These are phyloP conservation scores for Holcopasites calliopsidis DNA, from an alignment of 1,140 invertebrate species.

Conservation along the genomic window DNA sequence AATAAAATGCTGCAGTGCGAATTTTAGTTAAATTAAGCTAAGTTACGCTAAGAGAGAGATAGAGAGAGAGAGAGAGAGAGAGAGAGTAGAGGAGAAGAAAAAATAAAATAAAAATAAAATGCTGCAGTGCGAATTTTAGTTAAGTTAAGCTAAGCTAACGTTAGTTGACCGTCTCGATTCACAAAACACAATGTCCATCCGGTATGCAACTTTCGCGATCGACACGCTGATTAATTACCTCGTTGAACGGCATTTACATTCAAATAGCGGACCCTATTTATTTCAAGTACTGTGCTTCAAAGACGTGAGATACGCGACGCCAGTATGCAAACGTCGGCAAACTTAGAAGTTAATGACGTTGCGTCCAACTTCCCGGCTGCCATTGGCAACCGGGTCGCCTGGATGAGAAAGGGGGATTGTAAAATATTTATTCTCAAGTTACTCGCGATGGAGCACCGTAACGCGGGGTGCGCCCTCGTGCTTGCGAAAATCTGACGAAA, in stretches of 20 bases:
- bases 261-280: too few species aligned
- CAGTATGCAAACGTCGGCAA: not conserved
- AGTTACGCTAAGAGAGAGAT: not conserved
- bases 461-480: not conserved
- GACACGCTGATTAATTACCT: too few species aligned
- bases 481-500: not conserved
- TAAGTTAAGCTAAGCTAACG: too few species aligned
- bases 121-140: not conserved
- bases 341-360: not conserved
- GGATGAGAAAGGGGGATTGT: not conserved
- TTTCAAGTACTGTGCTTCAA: not conserved
- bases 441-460: not conserved
- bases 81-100: not conserved
- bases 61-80: too few species aligned
- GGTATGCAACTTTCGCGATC: too few species aligned
- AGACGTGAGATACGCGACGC: not conserved
- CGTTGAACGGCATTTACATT: too few species aligned
- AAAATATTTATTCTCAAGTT: constrained; percentile 6
- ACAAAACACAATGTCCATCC: too few species aligned
- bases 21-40: constrained; percentile 17
- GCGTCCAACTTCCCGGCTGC: not conserved
- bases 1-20: constrained; percentile 18
- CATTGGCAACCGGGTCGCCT: not conserved
- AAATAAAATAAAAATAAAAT: constrained; percentile 27
- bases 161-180: too few species aligned